phyloP scores from a whole-genome alignment of 2,113 vertebrate genomes.

The Pomatostomus ruficeps region DNA sequence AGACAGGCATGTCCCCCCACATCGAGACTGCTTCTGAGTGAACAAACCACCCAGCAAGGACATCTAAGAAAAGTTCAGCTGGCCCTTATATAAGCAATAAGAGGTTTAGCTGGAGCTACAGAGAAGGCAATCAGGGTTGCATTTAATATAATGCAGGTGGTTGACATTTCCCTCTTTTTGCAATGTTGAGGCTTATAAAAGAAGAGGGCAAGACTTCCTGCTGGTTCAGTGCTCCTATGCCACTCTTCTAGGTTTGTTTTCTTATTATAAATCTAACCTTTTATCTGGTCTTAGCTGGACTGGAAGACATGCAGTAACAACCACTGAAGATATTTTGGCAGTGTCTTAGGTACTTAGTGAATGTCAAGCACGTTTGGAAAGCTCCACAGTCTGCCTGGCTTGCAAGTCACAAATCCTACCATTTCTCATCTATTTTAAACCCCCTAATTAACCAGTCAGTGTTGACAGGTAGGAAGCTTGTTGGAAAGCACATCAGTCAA shows the following conservation, averaged over 20 bases:
- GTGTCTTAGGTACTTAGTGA: not conserved
- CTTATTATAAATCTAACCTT: not conserved
- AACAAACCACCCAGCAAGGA: not conserved
- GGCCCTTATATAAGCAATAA: not conserved
- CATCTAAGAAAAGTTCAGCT: not conserved
- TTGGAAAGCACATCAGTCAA: not conserved
- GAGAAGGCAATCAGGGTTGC: not conserved
- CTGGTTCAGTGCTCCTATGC: not conserved
- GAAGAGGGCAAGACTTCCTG: not conserved
- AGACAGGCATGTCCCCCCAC: not conserved
- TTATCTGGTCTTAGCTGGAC: not conserved
- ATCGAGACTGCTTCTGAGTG: not conserved
- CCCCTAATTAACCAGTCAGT: not conserved
- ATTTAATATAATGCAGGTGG: not conserved
- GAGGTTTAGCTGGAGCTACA: not conserved
- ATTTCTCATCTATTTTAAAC: slow-evolving; percentile 32
- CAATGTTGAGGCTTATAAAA: not conserved
- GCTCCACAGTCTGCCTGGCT: not conserved
- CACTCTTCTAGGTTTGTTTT: not conserved
- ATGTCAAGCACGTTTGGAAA: slow-evolving; percentile 1
- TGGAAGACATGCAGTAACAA: not conserved
- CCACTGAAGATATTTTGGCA: slow-evolving; percentile 2
- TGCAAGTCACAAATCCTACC: not conserved
- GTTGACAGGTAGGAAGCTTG: slow-evolving; percentile 26
- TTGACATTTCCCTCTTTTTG: not conserved